A percentile compares a stretch with the other conserved stretches of the same genome.
Conservation (phyloP, 2,113 vertebrate genomes). For the Ictalurus punctatus region DNA sequence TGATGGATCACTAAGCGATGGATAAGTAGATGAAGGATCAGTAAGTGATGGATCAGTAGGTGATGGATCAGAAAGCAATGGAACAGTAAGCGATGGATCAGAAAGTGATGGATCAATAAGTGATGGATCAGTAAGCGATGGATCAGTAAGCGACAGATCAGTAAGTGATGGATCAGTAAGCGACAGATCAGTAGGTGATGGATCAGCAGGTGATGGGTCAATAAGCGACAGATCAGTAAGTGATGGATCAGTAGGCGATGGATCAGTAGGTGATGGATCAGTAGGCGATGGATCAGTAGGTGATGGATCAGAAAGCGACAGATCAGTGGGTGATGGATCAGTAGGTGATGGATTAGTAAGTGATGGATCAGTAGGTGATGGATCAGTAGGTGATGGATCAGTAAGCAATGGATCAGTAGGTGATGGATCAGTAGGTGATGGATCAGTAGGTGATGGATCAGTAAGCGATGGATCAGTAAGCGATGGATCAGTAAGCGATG, state of each 20-base stretch:
- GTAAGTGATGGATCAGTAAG: neutral
- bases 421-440: neutral
- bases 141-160: neutral
- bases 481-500: neutral
- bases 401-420: neutral
- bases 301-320: neutral
- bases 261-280: neutral
- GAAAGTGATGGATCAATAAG: neutral
- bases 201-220: neutral
- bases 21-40: neutral
- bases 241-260: neutral
- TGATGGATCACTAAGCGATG: neutral
- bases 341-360: neutral
- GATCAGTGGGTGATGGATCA: neutral
- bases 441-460: neutral
- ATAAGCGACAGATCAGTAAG: neutral
- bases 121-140: neutral
- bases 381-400: neutral
- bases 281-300: neutral
- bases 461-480: neutral
- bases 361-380: neutral
- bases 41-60: neutral
- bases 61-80: neutral
- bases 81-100: neutral
- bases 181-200: neutral